Evolutionary conservation across 2,113 vertebrate genomes (phyloP).

Genomic region (Pipra filicauda): DNA sequence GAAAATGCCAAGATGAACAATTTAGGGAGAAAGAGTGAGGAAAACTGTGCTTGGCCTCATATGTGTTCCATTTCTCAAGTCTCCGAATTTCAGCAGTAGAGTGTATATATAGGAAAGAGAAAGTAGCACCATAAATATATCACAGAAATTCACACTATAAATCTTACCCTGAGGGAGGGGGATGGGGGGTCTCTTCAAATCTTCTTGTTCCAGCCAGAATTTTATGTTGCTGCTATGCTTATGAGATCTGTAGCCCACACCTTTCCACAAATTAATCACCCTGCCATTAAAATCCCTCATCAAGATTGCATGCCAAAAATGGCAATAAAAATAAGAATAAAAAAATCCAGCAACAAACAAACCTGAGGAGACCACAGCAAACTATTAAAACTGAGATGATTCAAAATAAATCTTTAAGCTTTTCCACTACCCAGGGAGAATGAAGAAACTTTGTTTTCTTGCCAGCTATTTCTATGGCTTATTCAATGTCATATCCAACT

Average conservation of each 20-base stretch:
- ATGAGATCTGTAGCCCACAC: not conserved
- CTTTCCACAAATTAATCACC: not conserved
- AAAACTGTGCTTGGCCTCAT: not conserved
- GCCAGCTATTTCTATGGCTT: not conserved
- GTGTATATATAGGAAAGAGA: not conserved
- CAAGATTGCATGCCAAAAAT: not conserved
- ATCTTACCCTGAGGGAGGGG: not conserved
- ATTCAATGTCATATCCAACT: not conserved
- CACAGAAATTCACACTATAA: not conserved
- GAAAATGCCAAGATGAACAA: not conserved
- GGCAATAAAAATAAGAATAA: not conserved
- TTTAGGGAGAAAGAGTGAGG: not conserved
- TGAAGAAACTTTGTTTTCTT: not conserved
- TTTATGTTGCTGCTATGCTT: not conserved
- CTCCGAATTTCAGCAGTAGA: not conserved
- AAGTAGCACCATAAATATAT: not conserved
- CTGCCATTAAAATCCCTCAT: conserved; percentile 21
- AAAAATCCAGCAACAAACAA: not conserved
- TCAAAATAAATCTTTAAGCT: not conserved
- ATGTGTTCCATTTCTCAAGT: not conserved
- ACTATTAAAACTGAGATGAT: not conserved
- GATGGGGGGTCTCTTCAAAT: not conserved
- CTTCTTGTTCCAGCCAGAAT: not conserved
- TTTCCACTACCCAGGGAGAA: not conserved
- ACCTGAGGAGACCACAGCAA: not conserved